Percentiles rank a stretch among this genome's conserved stretches.
phyloP scores from a whole-genome alignment of 2,797 vertebrate species.

The Macroramphosus scolopax region DNA sequence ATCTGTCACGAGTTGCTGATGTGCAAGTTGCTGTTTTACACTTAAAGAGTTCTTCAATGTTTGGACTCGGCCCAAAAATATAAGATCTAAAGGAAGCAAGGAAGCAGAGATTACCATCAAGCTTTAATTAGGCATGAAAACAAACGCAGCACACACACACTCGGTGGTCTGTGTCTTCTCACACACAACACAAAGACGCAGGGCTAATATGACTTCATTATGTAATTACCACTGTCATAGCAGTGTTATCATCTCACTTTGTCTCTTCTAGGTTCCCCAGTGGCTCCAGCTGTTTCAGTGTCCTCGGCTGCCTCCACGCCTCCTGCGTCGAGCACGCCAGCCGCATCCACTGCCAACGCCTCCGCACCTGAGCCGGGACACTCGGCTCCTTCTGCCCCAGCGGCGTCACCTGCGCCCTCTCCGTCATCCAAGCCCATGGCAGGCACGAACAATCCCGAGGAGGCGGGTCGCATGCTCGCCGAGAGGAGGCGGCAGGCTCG shows the following conservation, averaged over 20 bases:
- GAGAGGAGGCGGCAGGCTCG: conserved; percentile 91
- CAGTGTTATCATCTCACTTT: background rate
- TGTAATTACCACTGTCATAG: conserved; percentile 43
- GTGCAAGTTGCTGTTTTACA: no score
- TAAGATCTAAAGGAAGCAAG: conserved; percentile 28
- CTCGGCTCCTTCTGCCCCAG: conserved; percentile 26
- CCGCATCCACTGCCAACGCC: conserved; percentile 26
- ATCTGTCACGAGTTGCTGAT: background rate
- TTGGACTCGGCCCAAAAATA: conserved; percentile 1
- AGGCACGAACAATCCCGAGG: conserved; percentile 89
- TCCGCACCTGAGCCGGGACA: conserved; percentile 44
- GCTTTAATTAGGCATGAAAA: conserved; percentile 39
- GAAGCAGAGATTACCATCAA: conserved; percentile 31
- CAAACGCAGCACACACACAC: conserved; percentile 25
- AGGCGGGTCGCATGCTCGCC: conserved; percentile 87
- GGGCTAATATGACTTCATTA: conserved; percentile 48
- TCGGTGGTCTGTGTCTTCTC: conserved; percentile 18
- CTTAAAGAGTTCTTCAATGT: conserved; percentile 11
- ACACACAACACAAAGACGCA: conserved; percentile 20
- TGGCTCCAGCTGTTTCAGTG: conserved; percentile 49
- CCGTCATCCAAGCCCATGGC: conserved; percentile 85
- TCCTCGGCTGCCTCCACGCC: conserved; percentile 48
- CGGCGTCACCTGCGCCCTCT: conserved; percentile 59
- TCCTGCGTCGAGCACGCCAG: conserved; percentile 17
- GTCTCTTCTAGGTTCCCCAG: conserved; percentile 57